phyloP scores from a whole-genome alignment of 2,888 invertebrate genomes.

The Caprella mutica region DNA sequence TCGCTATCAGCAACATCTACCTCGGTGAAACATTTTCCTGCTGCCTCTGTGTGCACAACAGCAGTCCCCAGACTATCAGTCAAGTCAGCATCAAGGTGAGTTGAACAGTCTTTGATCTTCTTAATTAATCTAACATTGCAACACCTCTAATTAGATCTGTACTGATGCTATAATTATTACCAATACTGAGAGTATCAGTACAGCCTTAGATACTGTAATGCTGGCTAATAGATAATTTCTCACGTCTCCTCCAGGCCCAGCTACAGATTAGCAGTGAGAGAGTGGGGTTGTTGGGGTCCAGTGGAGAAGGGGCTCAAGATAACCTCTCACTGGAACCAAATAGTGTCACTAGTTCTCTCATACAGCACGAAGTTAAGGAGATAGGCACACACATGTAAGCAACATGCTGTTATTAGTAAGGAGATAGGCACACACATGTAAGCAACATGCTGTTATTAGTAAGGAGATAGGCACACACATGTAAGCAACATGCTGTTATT shows the following conservation, averaged over 20 bases:
- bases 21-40: constrained; percentile 96
- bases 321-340: constrained; percentile 53
- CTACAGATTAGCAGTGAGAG: constrained; percentile 83
- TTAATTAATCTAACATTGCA: background rate
- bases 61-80: constrained; percentile 69
- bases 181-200: background rate
- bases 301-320: constrained; percentile 49
- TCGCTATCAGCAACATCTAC: constrained; percentile 66
- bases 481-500: no score
- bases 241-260: constrained; percentile 61
- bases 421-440: no score
- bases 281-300: constrained; percentile 63
- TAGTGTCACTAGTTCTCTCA: constrained; percentile 83
- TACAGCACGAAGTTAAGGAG: constrained; percentile 99
- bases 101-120: background rate
- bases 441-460: no score
- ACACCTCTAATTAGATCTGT: background rate
- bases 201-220: background rate
- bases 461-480: no score
- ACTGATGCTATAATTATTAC: background rate
- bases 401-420: no score
- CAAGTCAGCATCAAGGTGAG: constrained; percentile 69
- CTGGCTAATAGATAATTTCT: background rate
- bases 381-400: constrained; percentile 89
- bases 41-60: constrained; percentile 93